Base-by-base conservation (phyloP, 1,140 invertebrate species). In the Leptinotarsa defecta region DNA sequence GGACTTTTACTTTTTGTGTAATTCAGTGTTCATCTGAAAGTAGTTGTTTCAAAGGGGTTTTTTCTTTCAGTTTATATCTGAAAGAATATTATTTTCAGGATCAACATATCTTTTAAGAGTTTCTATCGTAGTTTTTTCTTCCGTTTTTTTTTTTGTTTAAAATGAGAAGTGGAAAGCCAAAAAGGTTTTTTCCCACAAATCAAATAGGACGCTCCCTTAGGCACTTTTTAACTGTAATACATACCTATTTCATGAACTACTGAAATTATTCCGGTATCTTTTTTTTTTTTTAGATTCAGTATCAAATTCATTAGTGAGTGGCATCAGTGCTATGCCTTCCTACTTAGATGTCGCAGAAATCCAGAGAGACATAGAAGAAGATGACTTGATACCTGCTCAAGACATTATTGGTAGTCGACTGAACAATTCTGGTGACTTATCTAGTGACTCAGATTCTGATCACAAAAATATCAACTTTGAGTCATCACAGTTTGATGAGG, bases 361-460 rank as follows among this genome's bases (percentile, higher is more conserved):
- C 65, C 72, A 71, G 68, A 76, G 48, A 68, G 80, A 75, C 67
- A 76, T 83, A n/a, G 79, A 81, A 65, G 83, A 84, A 75, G 82
- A 83, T 17, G 83, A 84, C 69, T 69, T 82, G n/a, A 68, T 82
- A 13, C 79, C 79, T 61, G 48, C 17, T 22, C 57, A 62, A 24
- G 52, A 57, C 15, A 17, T 19, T 57, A 15, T 15, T 57, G 52
- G 52, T n/a, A 27, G 65, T 15, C 71, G 69, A 1, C 74, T 75
- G 6, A 71, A 68, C 34, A 80, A 78, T 34, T 78, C 77, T 11
- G 78, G 78, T n/a, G 78, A 82, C 57, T 22, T 77, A 68, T 82
- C 81, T 0, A 84, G 77, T 52, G 83, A 84, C 78, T 83, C 81
- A 11, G 83, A 84, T 70, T 79, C 77, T 3, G 83, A 84, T 8